Evolutionary conservation across 2,113 vertebrate genomes (phyloP).

Genomic region (Cercopithecus mona): DNA sequence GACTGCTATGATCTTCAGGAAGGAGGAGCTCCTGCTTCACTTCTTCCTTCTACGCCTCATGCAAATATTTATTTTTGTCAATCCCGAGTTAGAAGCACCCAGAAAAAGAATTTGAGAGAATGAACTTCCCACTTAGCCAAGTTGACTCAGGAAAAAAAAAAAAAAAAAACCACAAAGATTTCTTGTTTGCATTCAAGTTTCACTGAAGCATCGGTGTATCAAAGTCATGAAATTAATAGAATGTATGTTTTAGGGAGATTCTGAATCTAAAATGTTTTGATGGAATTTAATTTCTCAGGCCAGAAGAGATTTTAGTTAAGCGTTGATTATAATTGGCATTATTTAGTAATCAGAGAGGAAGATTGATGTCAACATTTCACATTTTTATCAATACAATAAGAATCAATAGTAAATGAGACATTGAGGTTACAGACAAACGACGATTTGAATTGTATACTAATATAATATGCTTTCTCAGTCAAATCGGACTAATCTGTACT

Average conservation of each 20-base stretch:
- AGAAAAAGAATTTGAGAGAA: neutral
- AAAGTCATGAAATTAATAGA: neutral
- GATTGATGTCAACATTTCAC: neutral
- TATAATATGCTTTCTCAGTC: neutral
- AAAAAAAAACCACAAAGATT: neutral
- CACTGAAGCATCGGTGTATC: neutral
- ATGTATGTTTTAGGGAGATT: neutral
- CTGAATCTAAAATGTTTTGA: neutral
- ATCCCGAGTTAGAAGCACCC: neutral
- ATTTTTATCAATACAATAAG: neutral
- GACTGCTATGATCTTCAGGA: neutral
- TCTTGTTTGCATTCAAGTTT: neutral
- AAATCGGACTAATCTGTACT: neutral
- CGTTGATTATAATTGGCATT: neutral
- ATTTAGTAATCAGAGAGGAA: conserved; percentile 28
- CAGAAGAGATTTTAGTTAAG: neutral
- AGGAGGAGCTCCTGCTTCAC: neutral
- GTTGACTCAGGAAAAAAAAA: neutral
- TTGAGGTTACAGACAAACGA: neutral
- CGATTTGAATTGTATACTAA: neutral
- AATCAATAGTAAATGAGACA: neutral
- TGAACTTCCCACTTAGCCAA: neutral
- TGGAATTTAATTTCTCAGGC: neutral
- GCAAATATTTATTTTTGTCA: neutral
- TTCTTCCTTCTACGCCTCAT: neutral